phyloP scores from a whole-genome alignment of 2,113 vertebrate genomes.

The Bambusicola thoracicus region DNA sequence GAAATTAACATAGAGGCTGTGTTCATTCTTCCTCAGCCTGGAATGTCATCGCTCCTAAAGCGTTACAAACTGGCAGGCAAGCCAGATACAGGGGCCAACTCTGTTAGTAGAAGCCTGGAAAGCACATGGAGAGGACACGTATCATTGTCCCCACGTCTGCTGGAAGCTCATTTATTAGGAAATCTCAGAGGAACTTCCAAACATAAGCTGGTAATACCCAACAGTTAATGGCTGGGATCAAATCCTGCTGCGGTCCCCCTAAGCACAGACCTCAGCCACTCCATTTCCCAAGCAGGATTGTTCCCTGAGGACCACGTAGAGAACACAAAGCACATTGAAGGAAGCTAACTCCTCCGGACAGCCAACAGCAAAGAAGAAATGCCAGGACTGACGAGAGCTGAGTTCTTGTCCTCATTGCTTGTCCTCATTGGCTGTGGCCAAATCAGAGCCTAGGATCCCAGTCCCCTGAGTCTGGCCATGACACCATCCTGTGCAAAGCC shows the following conservation, averaged over 20 bases:
- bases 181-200: background rate
- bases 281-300: background rate
- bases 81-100: background rate
- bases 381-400: background rate
- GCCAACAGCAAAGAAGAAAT: background rate
- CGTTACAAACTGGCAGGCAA: background rate
- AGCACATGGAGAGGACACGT: background rate
- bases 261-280: background rate
- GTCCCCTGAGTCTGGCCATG: background rate
- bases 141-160: background rate
- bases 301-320: background rate
- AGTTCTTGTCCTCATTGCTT: background rate
- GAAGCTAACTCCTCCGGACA: background rate
- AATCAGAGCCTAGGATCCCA: background rate
- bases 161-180: background rate
- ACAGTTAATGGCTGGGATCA: background rate
- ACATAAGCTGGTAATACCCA: background rate
- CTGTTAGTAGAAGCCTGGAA: background rate
- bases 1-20: constrained; percentile 29
- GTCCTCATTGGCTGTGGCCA: background rate
- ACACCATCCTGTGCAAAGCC: background rate
- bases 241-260: background rate
- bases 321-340: background rate
- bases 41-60: background rate
- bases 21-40: background rate